These are phyloP conservation scores for Orchesellides sinensis DNA, from an alignment of 2,888 invertebrate species.

Conservation along the genomic window DNA sequence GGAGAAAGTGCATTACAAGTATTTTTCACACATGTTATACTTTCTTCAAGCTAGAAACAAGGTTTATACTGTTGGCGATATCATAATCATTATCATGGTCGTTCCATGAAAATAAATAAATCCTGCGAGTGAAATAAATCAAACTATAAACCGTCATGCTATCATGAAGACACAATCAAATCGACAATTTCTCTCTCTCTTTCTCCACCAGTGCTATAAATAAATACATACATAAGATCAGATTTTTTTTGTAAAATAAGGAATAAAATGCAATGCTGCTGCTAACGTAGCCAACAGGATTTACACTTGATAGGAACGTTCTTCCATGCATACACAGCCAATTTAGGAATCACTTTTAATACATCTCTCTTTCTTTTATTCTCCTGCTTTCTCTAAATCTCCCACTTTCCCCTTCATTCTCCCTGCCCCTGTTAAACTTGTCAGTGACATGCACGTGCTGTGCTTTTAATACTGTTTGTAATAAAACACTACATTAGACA, in stretches of 20 bases:
- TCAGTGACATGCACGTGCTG: not conserved
- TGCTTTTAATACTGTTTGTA: not conserved
- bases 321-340: constrained; percentile 3
- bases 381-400: constrained; percentile 11
- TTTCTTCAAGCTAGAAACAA: not conserved
- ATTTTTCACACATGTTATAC: not conserved
- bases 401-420: not conserved
- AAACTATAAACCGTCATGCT: constrained; percentile 32
- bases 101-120: constrained; percentile 19
- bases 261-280: not conserved
- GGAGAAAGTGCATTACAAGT: not conserved
- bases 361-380: not conserved
- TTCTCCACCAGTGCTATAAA: not conserved
- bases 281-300: constrained; percentile 17
- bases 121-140: constrained; percentile 31
- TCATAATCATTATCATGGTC: constrained; percentile 12
- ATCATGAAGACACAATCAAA: constrained; percentile 31
- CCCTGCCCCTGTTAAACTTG: constrained; percentile 19
- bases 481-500: too few relatives aligned
- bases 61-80: constrained; percentile 14
- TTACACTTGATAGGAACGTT: constrained; percentile 40
- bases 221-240: not conserved
- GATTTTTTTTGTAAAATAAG: not conserved
- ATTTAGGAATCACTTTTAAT: constrained; percentile 18
- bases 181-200: constrained; percentile 4